phyloP scores from a whole-genome alignment of 2,797 vertebrate species.

The Galagoides demidoff region DNA sequence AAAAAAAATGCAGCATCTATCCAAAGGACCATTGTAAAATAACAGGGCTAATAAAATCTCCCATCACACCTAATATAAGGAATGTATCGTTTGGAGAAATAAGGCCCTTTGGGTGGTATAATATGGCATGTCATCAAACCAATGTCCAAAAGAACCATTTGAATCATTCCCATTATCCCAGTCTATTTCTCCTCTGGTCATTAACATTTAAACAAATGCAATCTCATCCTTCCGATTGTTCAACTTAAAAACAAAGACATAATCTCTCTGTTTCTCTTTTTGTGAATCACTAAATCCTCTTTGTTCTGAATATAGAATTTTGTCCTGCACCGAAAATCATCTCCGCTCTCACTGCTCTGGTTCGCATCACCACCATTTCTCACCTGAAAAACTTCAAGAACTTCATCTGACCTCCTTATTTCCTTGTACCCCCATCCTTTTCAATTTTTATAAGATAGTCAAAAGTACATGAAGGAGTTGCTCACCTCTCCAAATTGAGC shows the following conservation, averaged over 20 bases:
- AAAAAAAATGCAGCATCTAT: neutral
- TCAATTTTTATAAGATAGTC: neutral
- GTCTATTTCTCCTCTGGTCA: neutral
- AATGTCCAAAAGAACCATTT: neutral
- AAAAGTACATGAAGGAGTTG: neutral
- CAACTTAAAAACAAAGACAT: neutral
- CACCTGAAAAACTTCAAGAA: neutral
- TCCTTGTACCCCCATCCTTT: neutral
- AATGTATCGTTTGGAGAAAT: neutral
- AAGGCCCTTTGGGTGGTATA: neutral
- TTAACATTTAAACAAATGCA: conserved; percentile 4
- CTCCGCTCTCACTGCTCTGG: neutral
- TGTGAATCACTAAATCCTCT: neutral
- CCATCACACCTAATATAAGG: neutral
- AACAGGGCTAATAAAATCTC: neutral
- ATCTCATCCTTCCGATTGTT: conserved; percentile 44
- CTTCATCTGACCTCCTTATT: neutral
- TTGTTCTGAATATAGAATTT: neutral
- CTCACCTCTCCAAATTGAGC: neutral
- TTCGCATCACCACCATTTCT: neutral
- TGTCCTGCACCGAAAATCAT: neutral
- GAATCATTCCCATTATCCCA: neutral
- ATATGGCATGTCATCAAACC: neutral
- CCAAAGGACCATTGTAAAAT: neutral
- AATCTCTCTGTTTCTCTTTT: conserved; percentile 2